phyloP scores from a whole-genome alignment of 2,797 vertebrate genomes.

The Hephaestus fuliginosus region DNA sequence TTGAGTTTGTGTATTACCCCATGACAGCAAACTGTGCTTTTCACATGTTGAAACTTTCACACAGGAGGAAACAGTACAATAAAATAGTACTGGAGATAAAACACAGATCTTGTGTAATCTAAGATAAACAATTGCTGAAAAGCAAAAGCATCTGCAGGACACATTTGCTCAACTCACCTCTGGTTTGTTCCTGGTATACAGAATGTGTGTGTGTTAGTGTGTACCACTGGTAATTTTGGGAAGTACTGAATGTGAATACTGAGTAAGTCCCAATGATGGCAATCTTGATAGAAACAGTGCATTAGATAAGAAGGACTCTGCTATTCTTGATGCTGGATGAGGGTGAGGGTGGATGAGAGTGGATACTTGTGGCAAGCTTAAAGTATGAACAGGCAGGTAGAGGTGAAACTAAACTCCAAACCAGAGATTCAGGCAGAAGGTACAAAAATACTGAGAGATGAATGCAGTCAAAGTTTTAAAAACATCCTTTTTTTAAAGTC shows the following conservation, averaged over 20 bases:
- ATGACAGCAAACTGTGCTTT: conserved; percentile 18
- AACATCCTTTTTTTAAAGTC: too few relatives aligned
- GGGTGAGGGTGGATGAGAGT: background rate
- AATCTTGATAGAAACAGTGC: background rate
- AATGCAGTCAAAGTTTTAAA: too few relatives aligned
- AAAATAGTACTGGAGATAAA: background rate
- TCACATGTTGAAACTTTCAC: conserved; percentile 36
- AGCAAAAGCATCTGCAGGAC: conserved; percentile 17
- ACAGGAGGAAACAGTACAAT: background rate
- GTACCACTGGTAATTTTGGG: background rate
- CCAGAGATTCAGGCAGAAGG: too few relatives aligned
- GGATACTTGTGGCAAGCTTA: background rate
- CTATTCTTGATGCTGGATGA: background rate
- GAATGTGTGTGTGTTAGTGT: background rate
- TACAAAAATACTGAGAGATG: too few relatives aligned
- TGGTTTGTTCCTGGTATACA: background rate
- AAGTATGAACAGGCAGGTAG: too few relatives aligned
- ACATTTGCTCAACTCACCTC: background rate
- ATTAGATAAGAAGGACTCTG: background rate
- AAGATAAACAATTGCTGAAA: conserved; percentile 4
- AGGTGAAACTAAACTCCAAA: too few relatives aligned
- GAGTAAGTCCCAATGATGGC: background rate
- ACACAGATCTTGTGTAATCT: conserved; percentile 18
- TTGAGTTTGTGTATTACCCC: background rate
- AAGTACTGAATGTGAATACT: background rate